Evolutionary conservation across 2,888 invertebrate genomes (phyloP).

Genomic region (Drosophila paracracens): DNA sequence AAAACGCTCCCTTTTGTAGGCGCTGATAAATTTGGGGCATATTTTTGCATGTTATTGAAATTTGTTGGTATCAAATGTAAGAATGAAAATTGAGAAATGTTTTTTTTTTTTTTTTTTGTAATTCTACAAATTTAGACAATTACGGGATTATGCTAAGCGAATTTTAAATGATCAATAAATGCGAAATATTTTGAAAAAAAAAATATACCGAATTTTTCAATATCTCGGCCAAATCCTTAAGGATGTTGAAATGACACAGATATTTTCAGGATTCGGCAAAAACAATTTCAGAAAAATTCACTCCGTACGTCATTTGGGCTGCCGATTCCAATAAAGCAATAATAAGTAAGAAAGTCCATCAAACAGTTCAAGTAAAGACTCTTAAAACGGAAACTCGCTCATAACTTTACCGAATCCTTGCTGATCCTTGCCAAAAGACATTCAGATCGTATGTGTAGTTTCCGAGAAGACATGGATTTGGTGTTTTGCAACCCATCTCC

Average conservation of each 20-base stretch:
- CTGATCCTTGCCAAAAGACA: not conserved
- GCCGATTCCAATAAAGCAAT: not conserved
- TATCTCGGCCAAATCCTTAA: not conserved
- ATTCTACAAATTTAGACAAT: conserved; percentile 31
- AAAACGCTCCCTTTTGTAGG: conserved; percentile 16
- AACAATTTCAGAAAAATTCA: too few relatives aligned
- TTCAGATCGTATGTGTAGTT: not conserved
- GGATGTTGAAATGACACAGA: not conserved
- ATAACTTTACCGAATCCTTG: not conserved
- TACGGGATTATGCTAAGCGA: conserved; percentile 37
- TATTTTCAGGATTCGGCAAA: not conserved
- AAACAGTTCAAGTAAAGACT: not conserved
- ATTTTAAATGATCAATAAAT: conserved; percentile 55
- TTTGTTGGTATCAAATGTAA: conserved; percentile 14
- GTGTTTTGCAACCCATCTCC: not conserved
- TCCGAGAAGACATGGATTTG: not conserved
- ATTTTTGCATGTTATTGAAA: conserved; percentile 40
- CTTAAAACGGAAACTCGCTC: not conserved
- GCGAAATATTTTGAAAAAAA: conserved; percentile 47
- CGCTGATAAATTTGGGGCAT: conserved; percentile 25
- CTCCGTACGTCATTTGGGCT: not conserved
- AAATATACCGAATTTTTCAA: not conserved
- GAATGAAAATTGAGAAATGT: conserved; percentile 3
- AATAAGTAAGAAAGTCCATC: not conserved
- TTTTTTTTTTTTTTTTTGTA: conserved; percentile 38